Evolutionary conservation across 2,888 invertebrate species (phyloP).

Genomic region (Lithodes maja): DNA sequence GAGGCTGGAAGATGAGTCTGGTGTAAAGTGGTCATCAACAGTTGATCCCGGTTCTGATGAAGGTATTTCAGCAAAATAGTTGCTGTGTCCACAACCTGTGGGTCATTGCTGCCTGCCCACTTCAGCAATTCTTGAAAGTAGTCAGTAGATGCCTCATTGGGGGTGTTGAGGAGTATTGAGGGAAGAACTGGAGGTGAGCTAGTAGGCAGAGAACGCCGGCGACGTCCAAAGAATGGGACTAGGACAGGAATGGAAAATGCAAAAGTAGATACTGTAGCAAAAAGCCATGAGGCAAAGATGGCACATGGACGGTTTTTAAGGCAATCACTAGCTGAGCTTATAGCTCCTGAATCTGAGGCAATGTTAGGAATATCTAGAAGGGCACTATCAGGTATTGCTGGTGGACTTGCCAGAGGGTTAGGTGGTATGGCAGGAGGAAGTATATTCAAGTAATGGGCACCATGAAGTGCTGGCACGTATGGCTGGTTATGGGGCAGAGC

Average conservation of each 20-base stretch:
- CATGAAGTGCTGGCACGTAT: slow-evolving; percentile 29
- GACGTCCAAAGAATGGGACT: slow-evolving; percentile 4
- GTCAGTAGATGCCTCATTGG: neutral
- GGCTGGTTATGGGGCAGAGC: neutral
- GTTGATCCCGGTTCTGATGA: neutral
- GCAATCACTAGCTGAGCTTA: slow-evolving; percentile 9
- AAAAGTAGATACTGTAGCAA: slow-evolving; percentile 13
- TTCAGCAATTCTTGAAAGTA: neutral
- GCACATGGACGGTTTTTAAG: slow-evolving; percentile 19
- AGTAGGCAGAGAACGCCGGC: neutral
- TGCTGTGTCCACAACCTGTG: neutral
- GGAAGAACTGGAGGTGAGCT: neutral
- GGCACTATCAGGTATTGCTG: neutral
- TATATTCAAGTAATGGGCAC: neutral
- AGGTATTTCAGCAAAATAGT: slow-evolving; percentile 8
- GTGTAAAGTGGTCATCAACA: neutral
- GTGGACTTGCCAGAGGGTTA: neutral
- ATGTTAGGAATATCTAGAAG: neutral
- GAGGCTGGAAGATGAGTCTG: neutral
- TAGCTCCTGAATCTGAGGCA: neutral
- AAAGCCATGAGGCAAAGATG: slow-evolving; percentile 8
- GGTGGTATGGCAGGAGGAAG: neutral
- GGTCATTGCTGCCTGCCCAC: neutral
- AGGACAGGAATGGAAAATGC: slow-evolving; percentile 31
- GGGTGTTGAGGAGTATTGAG: neutral